Evolutionary conservation across 2,888 invertebrate genomes (phyloP).

Genomic region (Hoplodrina ambigua): DNA sequence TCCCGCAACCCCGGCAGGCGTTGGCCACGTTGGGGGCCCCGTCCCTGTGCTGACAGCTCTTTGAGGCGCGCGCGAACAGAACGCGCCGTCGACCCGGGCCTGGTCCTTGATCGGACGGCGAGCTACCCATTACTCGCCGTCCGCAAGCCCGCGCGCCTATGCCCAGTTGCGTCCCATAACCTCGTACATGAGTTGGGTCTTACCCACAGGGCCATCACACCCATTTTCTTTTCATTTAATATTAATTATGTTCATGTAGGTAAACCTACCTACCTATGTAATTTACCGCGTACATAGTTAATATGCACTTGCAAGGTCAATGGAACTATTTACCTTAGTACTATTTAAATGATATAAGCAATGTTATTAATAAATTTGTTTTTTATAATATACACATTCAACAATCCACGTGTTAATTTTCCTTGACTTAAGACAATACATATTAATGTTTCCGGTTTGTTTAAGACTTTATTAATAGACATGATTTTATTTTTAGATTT

Average conservation of each 20-base stretch:
- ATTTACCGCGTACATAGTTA: slow-evolving; percentile 26
- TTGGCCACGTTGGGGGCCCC: no score
- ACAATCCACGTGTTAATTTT: slow-evolving; percentile 5
- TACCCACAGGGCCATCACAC: no score
- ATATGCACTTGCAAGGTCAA: slow-evolving; percentile 24
- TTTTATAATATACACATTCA: slow-evolving; percentile 3
- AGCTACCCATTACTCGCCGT: no score
- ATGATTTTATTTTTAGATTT: background rate
- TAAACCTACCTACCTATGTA: slow-evolving; percentile 11
- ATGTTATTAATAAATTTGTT: background rate
- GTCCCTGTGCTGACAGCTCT: no score
- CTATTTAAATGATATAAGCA: slow-evolving; percentile 38
- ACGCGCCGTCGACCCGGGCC: no score
- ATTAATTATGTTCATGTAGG: background rate
- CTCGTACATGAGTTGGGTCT: no score
- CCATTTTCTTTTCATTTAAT: no score
- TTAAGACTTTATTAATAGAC: background rate
- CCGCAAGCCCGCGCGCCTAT: no score
- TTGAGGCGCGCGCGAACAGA: no score
- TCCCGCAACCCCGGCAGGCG: no score
- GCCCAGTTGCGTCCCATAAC: no score
- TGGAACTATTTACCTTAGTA: slow-evolving; percentile 38
- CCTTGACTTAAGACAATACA: background rate
- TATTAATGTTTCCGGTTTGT: background rate
- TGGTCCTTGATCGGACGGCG: no score